Evolutionary conservation across 2,113 vertebrate species (phyloP), one percentile per base, ranked within the genome.

Genomic region (Chloebia gouldiae): DNA sequence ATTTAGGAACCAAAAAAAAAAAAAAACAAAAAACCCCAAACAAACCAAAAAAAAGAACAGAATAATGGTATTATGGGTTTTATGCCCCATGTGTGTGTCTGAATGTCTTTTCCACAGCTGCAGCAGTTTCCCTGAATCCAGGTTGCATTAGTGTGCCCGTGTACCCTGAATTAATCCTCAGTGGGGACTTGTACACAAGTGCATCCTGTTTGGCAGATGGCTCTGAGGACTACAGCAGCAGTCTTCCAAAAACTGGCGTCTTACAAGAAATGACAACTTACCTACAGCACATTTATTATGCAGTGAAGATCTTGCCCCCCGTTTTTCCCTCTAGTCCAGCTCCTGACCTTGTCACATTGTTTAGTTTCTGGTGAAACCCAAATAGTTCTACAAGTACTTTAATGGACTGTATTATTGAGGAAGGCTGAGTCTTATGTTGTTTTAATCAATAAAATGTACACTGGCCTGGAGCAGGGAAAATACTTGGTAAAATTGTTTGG

Each of bases 391-490:
- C 66, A 68, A 30, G 44, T 33, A 15, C 49, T 81, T 96, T 56
- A 65, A 92, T 93, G 89, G 60, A 79, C 21, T 66, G 15, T 47
- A 8, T 70, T 22, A 13, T 1, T 49, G 39, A 35, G 49, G 60
- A 75, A 78, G 64, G 37, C 45, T 39, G 40, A 93, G 33, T 45
- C 60, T 72, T 61, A 7, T 3, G 5, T 70, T 75, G 15, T 68
- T 96, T 95, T 83, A 77, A 80, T 84, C 40, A 84, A 61, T 80
- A 53, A 76, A 94, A 65, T 14, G 39, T 20, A 87, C 57, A 64
- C 45, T 88, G 83, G 39, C 93, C 93, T 54, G 75, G 65, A 93
- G 94, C 82, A 64, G 81, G n/a, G 64, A 57, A 96, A 93, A 91
- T 82, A 42, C 53, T 87, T 86, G 53, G 16, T 39, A 68, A 78